Percentiles rank a stretch among this genome's conserved stretches.
Evolutionary conservation across 2,113 vertebrate genomes (phyloP).

Genomic region (Erythrolamprus reginae): DNA sequence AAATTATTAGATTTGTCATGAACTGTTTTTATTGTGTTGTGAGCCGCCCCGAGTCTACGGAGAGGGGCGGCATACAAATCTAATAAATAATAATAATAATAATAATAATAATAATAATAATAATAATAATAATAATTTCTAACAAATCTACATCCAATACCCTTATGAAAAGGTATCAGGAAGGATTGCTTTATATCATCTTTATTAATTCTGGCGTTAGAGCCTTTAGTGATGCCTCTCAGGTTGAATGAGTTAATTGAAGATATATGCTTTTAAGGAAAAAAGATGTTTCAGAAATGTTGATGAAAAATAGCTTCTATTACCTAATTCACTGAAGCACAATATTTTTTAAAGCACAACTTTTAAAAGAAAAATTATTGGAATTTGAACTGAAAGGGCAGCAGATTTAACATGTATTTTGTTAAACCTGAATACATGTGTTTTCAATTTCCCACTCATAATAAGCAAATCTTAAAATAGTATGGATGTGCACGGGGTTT

Average conservation of each 20-base stretch:
- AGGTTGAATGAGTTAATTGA: background rate
- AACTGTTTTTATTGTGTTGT: too few species aligned
- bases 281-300: background rate
- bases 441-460: background rate
- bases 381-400: background rate
- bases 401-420: background rate
- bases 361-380: background rate
- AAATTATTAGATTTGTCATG: too few species aligned
- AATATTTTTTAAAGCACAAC: background rate
- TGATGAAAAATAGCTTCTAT: background rate
- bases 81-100: too few species aligned
- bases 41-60: too few species aligned
- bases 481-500: background rate
- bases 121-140: too few species aligned
- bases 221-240: background rate
- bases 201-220: background rate
- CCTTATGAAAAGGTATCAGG: background rate
- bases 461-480: background rate
- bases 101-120: too few species aligned
- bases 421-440: background rate
- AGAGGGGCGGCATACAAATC: too few species aligned
- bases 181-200: background rate
- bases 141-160: background rate
- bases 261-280: background rate
- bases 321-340: background rate